Conservation (phyloP, 2,113 vertebrate genomes). For the Aepyceros melampus region DNA sequence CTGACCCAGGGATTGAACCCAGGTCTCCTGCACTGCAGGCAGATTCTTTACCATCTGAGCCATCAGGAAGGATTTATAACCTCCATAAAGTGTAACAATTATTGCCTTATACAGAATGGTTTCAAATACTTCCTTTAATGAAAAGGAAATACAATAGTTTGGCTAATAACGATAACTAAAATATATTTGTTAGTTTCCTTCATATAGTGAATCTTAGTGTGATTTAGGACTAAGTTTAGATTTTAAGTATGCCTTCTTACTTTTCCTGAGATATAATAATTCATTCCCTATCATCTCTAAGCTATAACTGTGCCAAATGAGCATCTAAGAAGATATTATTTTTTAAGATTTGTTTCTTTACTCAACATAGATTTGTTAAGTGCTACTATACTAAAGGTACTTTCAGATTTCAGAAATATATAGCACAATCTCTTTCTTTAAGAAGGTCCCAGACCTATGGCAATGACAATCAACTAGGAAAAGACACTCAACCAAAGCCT, state of each 20-base stretch:
- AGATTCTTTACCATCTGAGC: neutral
- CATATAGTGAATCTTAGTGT: neutral
- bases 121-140: conserved; percentile 59
- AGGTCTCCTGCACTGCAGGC: neutral
- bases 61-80: neutral
- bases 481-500: neutral
- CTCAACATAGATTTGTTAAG: neutral
- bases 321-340: neutral
- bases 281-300: neutral
- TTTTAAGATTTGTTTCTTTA: neutral
- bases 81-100: neutral
- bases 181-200: neutral
- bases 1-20: neutral
- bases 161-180: conserved; percentile 12
- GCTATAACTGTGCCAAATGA: neutral
- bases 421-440: neutral
- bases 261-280: neutral
- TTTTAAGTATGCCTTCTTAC: neutral
- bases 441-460: neutral
- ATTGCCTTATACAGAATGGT: neutral
- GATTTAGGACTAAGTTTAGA: neutral
- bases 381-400: neutral
- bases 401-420: conserved; percentile 14
- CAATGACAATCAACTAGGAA: neutral
- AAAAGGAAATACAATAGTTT: neutral